Percentiles rank a stretch among this genome's conserved stretches.
Evolutionary conservation across 2,888 invertebrate species (phyloP).

Genomic region (Dryomyza anilis): DNA sequence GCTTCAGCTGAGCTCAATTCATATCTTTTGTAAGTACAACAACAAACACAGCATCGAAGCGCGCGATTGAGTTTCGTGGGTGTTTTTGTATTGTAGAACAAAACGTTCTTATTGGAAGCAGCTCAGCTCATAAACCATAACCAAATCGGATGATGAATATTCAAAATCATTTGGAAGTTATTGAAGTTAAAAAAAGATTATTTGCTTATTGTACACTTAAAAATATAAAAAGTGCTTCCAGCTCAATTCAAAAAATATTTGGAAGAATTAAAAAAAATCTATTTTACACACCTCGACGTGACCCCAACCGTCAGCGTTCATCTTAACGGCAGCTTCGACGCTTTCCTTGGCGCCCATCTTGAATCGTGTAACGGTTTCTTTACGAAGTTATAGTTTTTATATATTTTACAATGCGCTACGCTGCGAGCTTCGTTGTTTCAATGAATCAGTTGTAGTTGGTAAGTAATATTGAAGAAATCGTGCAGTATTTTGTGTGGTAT

Average conservation of each 20-base stretch:
- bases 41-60: no score
- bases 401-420: background rate
- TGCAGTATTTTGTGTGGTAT: background rate
- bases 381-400: background rate
- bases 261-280: background rate
- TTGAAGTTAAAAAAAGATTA: no score
- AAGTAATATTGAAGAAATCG: background rate
- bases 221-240: no score
- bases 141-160: no score
- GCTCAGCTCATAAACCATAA: no score
- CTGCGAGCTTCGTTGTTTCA: background rate
- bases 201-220: no score
- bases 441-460: background rate
- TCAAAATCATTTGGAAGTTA: no score
- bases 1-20: no score
- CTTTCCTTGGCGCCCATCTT: conserved; percentile 82
- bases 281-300: conserved; percentile 72
- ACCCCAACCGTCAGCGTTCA: conserved; percentile 82
- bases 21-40: no score
- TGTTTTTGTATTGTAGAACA: no score
- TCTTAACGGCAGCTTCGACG: conserved; percentile 77
- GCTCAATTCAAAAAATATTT: background rate
- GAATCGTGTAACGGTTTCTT: conserved; percentile 33
- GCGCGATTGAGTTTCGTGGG: no score
- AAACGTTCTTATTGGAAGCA: no score